Conservation (phyloP, 2,797 vertebrate genomes). For the Pseudochromis fuscus region DNA sequence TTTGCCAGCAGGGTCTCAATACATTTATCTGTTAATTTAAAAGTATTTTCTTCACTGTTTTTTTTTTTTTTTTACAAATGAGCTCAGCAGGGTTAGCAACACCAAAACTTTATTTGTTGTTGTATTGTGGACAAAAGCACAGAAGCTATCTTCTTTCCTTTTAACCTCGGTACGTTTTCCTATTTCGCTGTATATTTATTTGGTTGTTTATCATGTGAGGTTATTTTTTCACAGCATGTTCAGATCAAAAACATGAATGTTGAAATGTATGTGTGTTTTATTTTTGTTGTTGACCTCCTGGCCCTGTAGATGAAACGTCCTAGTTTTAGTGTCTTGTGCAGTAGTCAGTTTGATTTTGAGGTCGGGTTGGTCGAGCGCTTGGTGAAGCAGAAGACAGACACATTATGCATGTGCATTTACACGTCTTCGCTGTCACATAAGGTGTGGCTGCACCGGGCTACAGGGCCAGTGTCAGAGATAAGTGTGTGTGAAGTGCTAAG, state of each 20-base stretch:
- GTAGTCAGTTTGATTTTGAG: conserved; percentile 34
- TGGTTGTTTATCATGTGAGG: conserved; percentile 16
- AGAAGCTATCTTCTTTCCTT: conserved; percentile 13
- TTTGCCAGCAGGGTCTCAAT: conserved; percentile 34
- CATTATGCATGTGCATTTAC: conserved; percentile 38
- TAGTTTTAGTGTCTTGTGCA: conserved; percentile 11
- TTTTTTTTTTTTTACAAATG: conserved; percentile 9
- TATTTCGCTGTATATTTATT: conserved; percentile 12
- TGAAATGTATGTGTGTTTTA: no score
- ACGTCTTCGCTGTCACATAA: conserved; percentile 44
- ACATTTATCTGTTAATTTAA: conserved; percentile 39
- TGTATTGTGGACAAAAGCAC: conserved; percentile 28
- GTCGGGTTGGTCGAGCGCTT: conserved; percentile 23
- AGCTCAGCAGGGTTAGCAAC: conserved; percentile 30
- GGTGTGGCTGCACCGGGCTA: conserved; percentile 35
- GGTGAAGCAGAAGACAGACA: conserved; percentile 27
- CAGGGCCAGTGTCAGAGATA: conserved; percentile 22
- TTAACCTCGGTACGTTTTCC: neutral
- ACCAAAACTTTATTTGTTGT: conserved; percentile 30
- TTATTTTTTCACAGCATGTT: conserved; percentile 9
- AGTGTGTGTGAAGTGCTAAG: conserved; percentile 37
- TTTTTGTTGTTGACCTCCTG: neutral
- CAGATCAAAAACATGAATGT: neutral
- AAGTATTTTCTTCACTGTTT: conserved; percentile 41
- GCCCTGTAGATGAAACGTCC: conserved; percentile 1